Conservation (phyloP, 2,113 vertebrate genomes). For the Catharus fuscescens region DNA sequence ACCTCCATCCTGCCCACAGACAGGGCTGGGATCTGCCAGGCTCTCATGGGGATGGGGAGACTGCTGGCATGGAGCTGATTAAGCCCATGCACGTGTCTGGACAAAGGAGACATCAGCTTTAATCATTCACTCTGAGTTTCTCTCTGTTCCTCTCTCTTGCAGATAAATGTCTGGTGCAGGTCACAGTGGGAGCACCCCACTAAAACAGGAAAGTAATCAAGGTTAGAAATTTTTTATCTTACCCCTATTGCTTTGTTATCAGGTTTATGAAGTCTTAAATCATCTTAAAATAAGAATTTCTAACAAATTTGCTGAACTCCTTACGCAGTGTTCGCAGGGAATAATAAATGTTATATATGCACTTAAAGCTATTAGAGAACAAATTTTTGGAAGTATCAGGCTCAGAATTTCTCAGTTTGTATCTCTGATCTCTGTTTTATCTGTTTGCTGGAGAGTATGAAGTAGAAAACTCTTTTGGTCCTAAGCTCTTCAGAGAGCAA, state of each 20-base stretch:
- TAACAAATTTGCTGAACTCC: neutral
- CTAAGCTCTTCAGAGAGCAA: neutral
- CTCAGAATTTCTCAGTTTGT: neutral
- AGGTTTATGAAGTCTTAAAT: neutral
- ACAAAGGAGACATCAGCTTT: slow-evolving; percentile 75
- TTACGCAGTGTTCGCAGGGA: neutral
- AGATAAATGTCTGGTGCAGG: neutral
- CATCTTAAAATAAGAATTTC: neutral
- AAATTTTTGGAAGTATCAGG: neutral
- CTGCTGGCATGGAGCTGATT: slow-evolving; percentile 79
- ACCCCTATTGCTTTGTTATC: neutral
- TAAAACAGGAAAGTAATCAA: neutral
- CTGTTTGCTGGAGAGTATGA: neutral
- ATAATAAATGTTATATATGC: neutral
- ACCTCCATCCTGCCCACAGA: neutral
- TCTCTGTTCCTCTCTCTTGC: slow-evolving; percentile 33
- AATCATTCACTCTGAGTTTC: slow-evolving; percentile 61
- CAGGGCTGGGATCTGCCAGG: slow-evolving; percentile 73
- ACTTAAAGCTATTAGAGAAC: neutral
- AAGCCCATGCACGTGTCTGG: slow-evolving; percentile 79
- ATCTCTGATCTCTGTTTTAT: neutral
- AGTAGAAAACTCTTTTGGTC: neutral
- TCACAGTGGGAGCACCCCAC: neutral
- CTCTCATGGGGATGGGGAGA: slow-evolving; percentile 56
- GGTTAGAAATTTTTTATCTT: neutral